A percentile compares a stretch with the other conserved stretches of the same genome.
These are phyloP conservation scores for Latrodectus elegans DNA, from an alignment of 2,888 invertebrate species.

Conservation along the genomic window DNA sequence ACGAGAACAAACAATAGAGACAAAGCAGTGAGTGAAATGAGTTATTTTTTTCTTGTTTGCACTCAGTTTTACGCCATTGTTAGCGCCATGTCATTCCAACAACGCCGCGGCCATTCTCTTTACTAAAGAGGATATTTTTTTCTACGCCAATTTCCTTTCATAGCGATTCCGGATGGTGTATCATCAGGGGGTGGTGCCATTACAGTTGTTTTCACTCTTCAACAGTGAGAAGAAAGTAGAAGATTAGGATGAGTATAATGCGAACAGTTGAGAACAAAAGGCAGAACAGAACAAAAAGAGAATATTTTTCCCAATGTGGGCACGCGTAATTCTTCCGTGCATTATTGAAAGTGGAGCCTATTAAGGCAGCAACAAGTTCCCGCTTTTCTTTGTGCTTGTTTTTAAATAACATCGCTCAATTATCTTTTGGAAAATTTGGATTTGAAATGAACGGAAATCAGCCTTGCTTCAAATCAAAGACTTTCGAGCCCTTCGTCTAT, in stretches of 20 bases:
- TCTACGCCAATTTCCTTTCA: background rate
- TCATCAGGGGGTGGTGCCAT: constrained; percentile 43
- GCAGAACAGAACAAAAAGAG: background rate
- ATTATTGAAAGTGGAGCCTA: constrained; percentile 11
- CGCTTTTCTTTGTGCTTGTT: background rate
- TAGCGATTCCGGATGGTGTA: constrained; percentile 25
- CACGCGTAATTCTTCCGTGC: constrained; percentile 31
- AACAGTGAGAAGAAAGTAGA: constrained; percentile 31
- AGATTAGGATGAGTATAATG: constrained; percentile 11
- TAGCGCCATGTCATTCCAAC: constrained; percentile 40
- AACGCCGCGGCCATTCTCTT: background rate
- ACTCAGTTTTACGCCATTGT: constrained; percentile 48
- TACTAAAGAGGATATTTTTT: too few species aligned
- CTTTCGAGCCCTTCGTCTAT: too few species aligned
- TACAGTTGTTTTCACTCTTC: constrained; percentile 56
- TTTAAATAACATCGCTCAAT: background rate
- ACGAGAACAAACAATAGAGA: constrained; percentile 49
- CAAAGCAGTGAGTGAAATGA: constrained; percentile 29
- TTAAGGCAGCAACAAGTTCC: background rate
- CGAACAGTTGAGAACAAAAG: constrained; percentile 7
- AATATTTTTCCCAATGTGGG: constrained; percentile 1
- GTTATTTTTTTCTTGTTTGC: constrained; percentile 45
- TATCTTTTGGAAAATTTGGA: too few species aligned
- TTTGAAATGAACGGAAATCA: too few species aligned
- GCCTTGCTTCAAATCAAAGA: too few species aligned